These are phyloP conservation scores for Metridium senile DNA, from an alignment of 92 coral and sea anemone genomes.

Conservation along the genomic window DNA sequence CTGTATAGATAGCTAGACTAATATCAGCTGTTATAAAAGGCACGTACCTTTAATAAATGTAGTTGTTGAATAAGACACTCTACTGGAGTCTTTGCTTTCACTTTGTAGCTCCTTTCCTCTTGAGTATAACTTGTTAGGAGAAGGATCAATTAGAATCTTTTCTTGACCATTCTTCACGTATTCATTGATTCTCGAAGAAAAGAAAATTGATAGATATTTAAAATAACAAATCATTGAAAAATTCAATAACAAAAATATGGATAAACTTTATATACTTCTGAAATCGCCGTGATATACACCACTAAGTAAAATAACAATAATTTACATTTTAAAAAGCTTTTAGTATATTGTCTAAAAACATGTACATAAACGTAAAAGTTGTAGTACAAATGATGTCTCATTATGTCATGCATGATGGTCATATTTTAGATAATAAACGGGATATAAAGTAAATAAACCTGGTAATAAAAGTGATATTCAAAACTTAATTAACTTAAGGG, in stretches of 20 bases:
- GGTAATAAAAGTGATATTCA: too few relatives aligned
- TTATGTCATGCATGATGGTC: too few relatives aligned
- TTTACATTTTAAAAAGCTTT: too few relatives aligned
- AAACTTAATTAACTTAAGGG: neutral
- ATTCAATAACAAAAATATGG: neutral
- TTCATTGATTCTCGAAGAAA: slow-evolving; percentile 31
- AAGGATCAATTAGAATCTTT: slow-evolving; percentile 9
- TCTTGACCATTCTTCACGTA: slow-evolving; percentile 38
- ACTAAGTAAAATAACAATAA: too few relatives aligned
- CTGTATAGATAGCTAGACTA: too few relatives aligned
- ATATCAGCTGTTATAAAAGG: too few relatives aligned
- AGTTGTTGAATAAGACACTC: neutral
- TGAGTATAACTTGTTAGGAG: slow-evolving; percentile 10
- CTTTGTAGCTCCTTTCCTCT: slow-evolving; percentile 6
- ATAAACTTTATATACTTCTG: neutral
- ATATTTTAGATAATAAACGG: neutral
- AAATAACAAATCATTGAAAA: neutral
- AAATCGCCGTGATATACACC: too few relatives aligned
- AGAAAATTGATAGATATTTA: neutral
- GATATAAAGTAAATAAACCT: neutral
- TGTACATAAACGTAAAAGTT: too few relatives aligned
- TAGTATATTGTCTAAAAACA: too few relatives aligned
- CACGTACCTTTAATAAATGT: neutral
- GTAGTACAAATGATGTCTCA: too few relatives aligned
- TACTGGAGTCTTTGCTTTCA: neutral